Evolutionary conservation across 2,113 vertebrate species (phyloP).

Genomic region (Dryoscopus gambensis): DNA sequence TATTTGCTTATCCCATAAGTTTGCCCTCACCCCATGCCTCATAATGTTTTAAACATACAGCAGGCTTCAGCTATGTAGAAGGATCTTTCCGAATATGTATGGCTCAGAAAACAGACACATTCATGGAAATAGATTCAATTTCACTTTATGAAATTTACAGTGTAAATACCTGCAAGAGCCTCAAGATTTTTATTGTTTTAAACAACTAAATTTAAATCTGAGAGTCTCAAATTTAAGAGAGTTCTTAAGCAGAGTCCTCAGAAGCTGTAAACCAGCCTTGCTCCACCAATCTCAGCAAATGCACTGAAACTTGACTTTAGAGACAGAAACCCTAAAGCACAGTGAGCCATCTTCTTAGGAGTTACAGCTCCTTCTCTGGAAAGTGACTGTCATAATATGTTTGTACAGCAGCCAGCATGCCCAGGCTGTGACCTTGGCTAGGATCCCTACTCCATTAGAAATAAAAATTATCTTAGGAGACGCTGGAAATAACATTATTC

Average conservation of each 20-base stretch:
- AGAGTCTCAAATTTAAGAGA: neutral
- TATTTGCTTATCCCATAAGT: neutral
- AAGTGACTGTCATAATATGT: neutral
- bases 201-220: neutral
- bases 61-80: neutral
- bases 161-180: neutral
- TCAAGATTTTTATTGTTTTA: neutral
- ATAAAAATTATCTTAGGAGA: neutral
- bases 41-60: neutral
- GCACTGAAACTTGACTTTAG: neutral
- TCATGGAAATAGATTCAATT: neutral
- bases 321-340: neutral
- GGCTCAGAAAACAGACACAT: neutral
- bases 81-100: neutral
- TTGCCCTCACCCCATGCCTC: neutral
- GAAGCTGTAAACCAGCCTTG: neutral
- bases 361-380: neutral
- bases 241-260: neutral
- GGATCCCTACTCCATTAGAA: neutral
- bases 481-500: slow-evolving; percentile 5
- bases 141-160: neutral
- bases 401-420: neutral
- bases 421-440: neutral
- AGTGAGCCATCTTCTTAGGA: neutral
- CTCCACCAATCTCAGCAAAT: neutral